Evolutionary conservation across 1,140 invertebrate species (phyloP).

Genomic region (Scaptomyza montana): DNA sequence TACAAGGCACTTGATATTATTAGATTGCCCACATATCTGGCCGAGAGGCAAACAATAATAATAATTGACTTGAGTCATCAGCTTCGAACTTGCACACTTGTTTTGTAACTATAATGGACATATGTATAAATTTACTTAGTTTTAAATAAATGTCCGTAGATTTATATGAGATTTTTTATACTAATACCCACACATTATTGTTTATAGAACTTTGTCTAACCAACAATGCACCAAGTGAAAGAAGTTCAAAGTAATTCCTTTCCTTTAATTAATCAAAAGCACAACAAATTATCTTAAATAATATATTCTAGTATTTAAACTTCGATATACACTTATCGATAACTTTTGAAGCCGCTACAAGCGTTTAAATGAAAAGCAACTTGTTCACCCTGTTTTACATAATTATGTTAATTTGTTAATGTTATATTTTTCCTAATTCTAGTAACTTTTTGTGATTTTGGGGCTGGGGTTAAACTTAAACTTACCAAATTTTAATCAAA

Average conservation of each 20-base stretch:
- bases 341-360: not conserved
- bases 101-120: not conserved
- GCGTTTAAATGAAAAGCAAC: not conserved
- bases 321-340: not conserved
- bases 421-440: not conserved
- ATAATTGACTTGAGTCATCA: slow-evolving; percentile 10
- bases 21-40: slow-evolving; percentile 7
- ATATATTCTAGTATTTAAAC: too few relatives aligned
- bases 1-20: not conserved
- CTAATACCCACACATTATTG: not conserved
- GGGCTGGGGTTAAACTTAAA: not conserved
- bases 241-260: not conserved
- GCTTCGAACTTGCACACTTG: slow-evolving; percentile 13
- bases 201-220: not conserved
- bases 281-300: too few relatives aligned
- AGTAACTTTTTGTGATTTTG: slow-evolving; percentile 2
- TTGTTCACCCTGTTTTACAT: not conserved
- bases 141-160: not conserved
- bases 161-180: not conserved
- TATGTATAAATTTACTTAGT: not conserved
- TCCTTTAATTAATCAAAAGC: not conserved
- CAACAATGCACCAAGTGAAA: not conserved
- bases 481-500: not conserved
- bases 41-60: not conserved
- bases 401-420: slow-evolving; percentile 15